These are phyloP conservation scores for Phoxinus dragarum DNA, from an alignment of 2,797 vertebrate species.

Conservation along the genomic window DNA sequence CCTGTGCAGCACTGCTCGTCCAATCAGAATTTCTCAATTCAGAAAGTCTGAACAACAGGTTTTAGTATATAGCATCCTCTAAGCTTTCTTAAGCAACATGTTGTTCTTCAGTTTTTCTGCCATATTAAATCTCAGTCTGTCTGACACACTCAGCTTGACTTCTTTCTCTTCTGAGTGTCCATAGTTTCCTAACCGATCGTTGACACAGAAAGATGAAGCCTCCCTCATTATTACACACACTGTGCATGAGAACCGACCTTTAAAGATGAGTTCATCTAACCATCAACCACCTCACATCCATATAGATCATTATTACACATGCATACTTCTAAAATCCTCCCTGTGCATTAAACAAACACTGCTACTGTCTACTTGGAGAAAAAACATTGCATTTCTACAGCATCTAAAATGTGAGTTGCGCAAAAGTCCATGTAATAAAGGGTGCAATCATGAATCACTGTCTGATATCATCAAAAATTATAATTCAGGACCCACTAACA, in stretches of 20 bases:
- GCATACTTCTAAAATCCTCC: not conserved
- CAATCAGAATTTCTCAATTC: not conserved
- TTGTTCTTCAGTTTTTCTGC: not conserved
- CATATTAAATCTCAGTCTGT: not conserved
- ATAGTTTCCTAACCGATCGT: not conserved
- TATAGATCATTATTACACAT: not conserved
- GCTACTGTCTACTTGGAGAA: not conserved
- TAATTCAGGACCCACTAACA: not conserved
- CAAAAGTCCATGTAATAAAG: not conserved
- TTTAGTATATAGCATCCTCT: not conserved
- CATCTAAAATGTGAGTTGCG: not conserved
- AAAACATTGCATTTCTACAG: not conserved
- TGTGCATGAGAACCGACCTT: constrained; percentile 1
- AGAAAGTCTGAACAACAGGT: not conserved
- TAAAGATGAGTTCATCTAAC: not conserved
- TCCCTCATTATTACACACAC: not conserved
- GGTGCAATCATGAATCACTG: constrained; percentile 22
- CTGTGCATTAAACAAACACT: not conserved
- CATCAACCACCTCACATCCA: not conserved
- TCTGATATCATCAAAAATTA: constrained; percentile 7
- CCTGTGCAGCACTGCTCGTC: not conserved
- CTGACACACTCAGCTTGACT: not conserved
- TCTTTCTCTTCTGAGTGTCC: too few relatives aligned
- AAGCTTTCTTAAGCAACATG: not conserved
- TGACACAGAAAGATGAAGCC: not conserved